phyloP scores from a whole-genome alignment of 2,113 vertebrate species.

The Oxyruncus cristatus region DNA sequence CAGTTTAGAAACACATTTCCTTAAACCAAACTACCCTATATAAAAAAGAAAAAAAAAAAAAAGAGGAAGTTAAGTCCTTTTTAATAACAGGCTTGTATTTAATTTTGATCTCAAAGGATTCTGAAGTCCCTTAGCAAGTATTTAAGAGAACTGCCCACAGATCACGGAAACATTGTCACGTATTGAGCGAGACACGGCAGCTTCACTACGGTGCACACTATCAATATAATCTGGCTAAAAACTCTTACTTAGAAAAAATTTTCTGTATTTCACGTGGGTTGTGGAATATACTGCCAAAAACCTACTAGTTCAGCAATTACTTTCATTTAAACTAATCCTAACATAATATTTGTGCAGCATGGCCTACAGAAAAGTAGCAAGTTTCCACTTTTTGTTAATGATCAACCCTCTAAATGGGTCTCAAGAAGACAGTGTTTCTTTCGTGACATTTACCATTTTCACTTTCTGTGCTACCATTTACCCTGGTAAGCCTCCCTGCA shows the following conservation, averaged over 20 bases:
- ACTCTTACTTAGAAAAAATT: background rate
- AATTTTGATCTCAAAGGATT: slow-evolving; percentile 43
- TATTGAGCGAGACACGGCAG: background rate
- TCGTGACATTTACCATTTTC: background rate
- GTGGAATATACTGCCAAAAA: background rate
- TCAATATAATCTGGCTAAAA: background rate
- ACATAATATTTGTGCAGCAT: slow-evolving; percentile 26
- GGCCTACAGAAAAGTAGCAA: slow-evolving; percentile 2
- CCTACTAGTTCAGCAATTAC: background rate
- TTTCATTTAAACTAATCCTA: slow-evolving; percentile 46
- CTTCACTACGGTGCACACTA: background rate
- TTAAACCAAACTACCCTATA: slow-evolving; percentile 12
- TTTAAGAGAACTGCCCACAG: background rate
- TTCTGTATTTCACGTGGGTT: background rate
- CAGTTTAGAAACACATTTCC: slow-evolving; percentile 22
- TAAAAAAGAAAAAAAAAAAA: background rate
- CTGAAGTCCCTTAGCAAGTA: background rate
- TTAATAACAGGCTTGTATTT: slow-evolving; percentile 7
- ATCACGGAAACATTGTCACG: background rate
- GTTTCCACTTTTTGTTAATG: slow-evolving; percentile 28
- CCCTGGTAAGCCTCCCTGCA: background rate
- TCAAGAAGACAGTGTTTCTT: background rate
- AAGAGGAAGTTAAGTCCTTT: background rate
- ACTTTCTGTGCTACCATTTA: background rate
- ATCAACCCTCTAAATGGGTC: background rate